Conservation (phyloP, 2,888 invertebrate genomes). For the Xylophagus ater region DNA sequence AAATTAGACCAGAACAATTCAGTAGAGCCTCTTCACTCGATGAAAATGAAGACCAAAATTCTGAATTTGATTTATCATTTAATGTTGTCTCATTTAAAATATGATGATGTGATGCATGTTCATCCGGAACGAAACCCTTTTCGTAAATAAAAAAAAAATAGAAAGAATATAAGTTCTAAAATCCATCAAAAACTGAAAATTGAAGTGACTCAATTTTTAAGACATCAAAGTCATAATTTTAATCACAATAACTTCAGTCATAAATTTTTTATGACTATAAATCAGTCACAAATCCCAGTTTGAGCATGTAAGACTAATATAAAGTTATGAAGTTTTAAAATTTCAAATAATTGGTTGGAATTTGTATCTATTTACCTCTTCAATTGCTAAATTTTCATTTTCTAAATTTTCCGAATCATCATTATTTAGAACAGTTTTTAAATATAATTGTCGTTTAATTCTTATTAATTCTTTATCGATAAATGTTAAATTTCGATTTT, state of each 20-base stretch:
- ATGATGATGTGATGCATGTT: constrained; percentile 52
- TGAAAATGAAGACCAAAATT: constrained; percentile 72
- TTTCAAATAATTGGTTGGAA: too few species aligned
- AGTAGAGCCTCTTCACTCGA: constrained; percentile 66
- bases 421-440: constrained; percentile 41
- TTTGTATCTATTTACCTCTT: constrained; percentile 45
- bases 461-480: constrained; percentile 29
- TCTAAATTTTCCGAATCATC: constrained; percentile 49
- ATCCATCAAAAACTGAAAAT: too few species aligned
- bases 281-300: too few species aligned
- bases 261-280: too few species aligned
- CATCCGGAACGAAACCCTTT: constrained; percentile 49
- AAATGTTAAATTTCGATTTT: too few species aligned
- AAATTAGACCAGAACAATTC: constrained; percentile 60
- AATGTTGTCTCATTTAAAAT: constrained; percentile 52
- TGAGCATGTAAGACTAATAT: too few species aligned
- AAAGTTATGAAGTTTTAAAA: too few species aligned
- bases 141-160: background rate
- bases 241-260: too few species aligned
- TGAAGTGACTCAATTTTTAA: too few species aligned
- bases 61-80: constrained; percentile 63
- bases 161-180: too few species aligned
- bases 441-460: constrained; percentile 42
- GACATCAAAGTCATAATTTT: too few species aligned
- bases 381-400: constrained; percentile 48